Percentiles rank a stretch among this genome's conserved stretches.
These are phyloP conservation scores for Sarcophaga peregrina DNA, from an alignment of 1,140 invertebrate genomes.

Conservation along the genomic window DNA sequence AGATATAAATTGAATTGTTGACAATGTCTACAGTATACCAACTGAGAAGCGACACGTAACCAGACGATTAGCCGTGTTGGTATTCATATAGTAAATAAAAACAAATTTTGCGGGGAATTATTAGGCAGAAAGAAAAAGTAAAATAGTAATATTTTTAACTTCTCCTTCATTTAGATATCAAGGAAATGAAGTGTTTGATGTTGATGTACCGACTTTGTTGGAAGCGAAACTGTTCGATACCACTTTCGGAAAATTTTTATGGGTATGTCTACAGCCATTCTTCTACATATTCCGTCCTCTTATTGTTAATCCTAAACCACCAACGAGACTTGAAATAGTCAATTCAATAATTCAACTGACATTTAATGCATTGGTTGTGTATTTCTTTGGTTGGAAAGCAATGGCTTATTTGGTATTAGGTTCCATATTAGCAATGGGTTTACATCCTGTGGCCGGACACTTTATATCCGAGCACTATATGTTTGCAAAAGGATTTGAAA, in stretches of 20 bases:
- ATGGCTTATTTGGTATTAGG: constrained; percentile 88
- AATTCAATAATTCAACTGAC: constrained; percentile 89
- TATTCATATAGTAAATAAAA: no score
- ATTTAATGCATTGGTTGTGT: constrained; percentile 84
- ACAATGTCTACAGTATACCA: not conserved
- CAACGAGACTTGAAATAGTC: constrained; percentile 82
- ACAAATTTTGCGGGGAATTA: no score
- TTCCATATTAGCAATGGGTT: constrained; percentile 92
- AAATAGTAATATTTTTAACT: no score
- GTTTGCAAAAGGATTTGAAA: constrained; percentile 97
- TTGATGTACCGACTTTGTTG: constrained; percentile 92
- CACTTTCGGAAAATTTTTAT: constrained; percentile 92
- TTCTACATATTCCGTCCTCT: constrained; percentile 96
- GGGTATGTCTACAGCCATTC: constrained; percentile 95
- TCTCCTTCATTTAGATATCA: constrained; percentile 75
- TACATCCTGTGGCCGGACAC: constrained; percentile 97
- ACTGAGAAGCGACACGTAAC: not conserved
- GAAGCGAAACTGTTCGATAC: constrained; percentile 95
- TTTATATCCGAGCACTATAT: constrained; percentile 99
- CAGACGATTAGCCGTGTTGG: no score
- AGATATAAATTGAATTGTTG: constrained; percentile 5
- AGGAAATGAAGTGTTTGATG: constrained; percentile 94
- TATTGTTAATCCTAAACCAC: constrained; percentile 88
- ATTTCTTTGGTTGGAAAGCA: constrained; percentile 84
- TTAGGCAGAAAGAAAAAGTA: no score